These are phyloP conservation scores for Etheostoma spectabile DNA, from an alignment of 2,113 vertebrate genomes.

Conservation along the genomic window DNA sequence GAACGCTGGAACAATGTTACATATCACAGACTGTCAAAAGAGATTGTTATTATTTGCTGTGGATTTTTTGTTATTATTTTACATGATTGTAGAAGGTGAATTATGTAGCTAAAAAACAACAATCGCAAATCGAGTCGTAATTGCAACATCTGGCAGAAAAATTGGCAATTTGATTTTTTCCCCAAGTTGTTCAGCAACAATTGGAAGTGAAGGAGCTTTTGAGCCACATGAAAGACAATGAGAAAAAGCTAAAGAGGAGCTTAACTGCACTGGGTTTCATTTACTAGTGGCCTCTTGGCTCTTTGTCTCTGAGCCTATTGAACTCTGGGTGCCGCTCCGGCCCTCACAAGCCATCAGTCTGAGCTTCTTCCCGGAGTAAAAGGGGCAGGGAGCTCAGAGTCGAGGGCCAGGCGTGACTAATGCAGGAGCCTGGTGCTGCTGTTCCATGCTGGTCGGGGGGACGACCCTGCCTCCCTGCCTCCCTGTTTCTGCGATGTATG, in stretches of 20 bases:
- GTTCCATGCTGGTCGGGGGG: slow-evolving; percentile 60
- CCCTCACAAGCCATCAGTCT: slow-evolving; percentile 44
- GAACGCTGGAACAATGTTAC: too few relatives aligned
- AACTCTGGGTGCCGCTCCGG: slow-evolving; percentile 52
- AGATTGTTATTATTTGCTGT: too few relatives aligned
- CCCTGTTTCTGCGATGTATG: slow-evolving; percentile 9
- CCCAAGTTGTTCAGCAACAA: slow-evolving; percentile 7
- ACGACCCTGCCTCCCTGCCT: slow-evolving; percentile 32
- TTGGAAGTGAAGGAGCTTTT: slow-evolving; percentile 63
- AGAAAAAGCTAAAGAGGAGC: slow-evolving; percentile 67
- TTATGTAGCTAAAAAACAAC: too few relatives aligned
- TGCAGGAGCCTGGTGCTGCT: slow-evolving; percentile 70
- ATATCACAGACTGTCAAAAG: too few relatives aligned
- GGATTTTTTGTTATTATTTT: too few relatives aligned
- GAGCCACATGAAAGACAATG: slow-evolving; percentile 71
- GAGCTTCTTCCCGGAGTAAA: slow-evolving; percentile 53
- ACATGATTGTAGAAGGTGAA: too few relatives aligned
- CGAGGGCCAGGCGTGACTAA: slow-evolving; percentile 74
- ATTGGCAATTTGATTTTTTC: too few relatives aligned
- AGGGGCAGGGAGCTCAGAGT: slow-evolving; percentile 37
- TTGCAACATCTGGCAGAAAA: too few relatives aligned
- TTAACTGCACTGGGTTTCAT: slow-evolving; percentile 74
- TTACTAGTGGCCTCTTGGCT: slow-evolving; percentile 77
- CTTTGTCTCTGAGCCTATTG: slow-evolving; percentile 78
- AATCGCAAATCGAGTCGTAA: too few relatives aligned